Base-by-base conservation (phyloP, 1,140 invertebrate species). In the Battus philenor region DNA sequence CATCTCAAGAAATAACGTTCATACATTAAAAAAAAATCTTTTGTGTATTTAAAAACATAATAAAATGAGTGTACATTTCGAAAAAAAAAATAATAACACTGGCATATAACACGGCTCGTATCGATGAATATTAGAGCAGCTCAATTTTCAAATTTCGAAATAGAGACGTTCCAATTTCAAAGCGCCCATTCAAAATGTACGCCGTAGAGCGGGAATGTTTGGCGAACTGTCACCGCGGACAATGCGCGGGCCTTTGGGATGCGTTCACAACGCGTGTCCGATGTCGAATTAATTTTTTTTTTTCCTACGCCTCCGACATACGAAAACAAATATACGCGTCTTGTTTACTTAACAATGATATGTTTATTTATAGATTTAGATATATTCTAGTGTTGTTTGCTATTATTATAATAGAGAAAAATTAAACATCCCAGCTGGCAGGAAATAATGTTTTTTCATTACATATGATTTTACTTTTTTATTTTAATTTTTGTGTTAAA, bases 161-260 rank as follows among this genome's bases (percentile, higher is more conserved):
- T 60, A 60, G 45, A 65, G 56, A 65, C 41, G 50, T 65, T 67
- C 54, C 53, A 58, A 62, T 59, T 59, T 56, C 55, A 59, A 65
- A 58, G 34, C 20, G 11, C 43, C 47, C 29, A 54, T 49, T 51
- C 47, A 54, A 58, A 48, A 43, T 46, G 41, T 16, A 50, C 31
- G 47, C 48, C 36, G 31, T 24, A 33, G 39, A 44, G 24, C 27
- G 7, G 22, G 49, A 51, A 49, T 64, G 65, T 71, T 71, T 60
- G 57, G 54, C 45, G 54, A 68, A 51, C 61, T 71, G 68, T 68
- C 64, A 66, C 31, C 11, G 47, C 9, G 15, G 22, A 71, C 64
- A 71, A 71, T 47, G 41, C 45, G 36, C 30, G 27, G 47, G 31
- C 22, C 46, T 45, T 53, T 50, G 55, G 47, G 29, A 16, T 38